phyloP scores from a whole-genome alignment of 2,888 invertebrate species.

The Drepanosiphum platanoidis region DNA sequence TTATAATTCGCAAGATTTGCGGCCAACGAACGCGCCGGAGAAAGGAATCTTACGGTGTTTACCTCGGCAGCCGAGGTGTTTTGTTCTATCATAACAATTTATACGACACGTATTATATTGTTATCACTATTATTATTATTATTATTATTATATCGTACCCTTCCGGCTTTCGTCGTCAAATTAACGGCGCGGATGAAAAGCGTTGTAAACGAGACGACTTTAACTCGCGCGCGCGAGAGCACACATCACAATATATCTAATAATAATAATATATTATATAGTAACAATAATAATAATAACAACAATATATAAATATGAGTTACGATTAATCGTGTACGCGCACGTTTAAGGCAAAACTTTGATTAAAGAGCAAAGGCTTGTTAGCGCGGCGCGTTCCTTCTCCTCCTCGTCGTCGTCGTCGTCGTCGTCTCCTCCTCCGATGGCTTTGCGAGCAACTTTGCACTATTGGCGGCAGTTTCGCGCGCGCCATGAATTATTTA shows the following conservation, averaged over 20 bases:
- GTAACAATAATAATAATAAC: neutral
- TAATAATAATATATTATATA: neutral
- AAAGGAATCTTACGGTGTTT: too few relatives aligned
- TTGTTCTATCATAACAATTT: neutral
- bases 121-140: neutral
- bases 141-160: neutral
- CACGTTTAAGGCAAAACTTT: slow-evolving; percentile 54
- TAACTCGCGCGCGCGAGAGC: neutral
- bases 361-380: slow-evolving; percentile 59
- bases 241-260: neutral
- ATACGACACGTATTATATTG: neutral
- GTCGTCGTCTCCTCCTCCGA: neutral
- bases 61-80: too few relatives aligned
- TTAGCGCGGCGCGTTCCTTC: neutral
- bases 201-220: too few relatives aligned
- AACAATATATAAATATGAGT: neutral
- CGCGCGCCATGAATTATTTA: slow-evolving; percentile 57
- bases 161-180: too few relatives aligned
- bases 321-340: slow-evolving; percentile 36
- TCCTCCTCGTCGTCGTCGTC: neutral
- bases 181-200: too few relatives aligned
- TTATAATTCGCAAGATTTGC: too few relatives aligned
- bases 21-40: too few relatives aligned
- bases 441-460: slow-evolving; percentile 3
- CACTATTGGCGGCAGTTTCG: slow-evolving; percentile 7